phyloP scores from a whole-genome alignment of 64 coral and sea anemone species.

The Dendronephthya gigantea region DNA sequence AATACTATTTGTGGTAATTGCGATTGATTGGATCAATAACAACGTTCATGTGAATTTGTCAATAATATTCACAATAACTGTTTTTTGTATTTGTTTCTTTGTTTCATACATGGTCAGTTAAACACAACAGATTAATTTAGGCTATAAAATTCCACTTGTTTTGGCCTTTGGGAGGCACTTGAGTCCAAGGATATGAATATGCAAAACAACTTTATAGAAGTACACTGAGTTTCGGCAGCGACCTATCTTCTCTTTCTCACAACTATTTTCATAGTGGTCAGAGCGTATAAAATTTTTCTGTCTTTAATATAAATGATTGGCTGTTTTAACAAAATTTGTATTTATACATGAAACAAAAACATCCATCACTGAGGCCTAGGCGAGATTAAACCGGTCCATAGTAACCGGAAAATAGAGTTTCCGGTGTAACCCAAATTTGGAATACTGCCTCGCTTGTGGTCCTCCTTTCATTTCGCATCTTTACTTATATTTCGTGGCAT shows the following conservation, averaged over 20 bases:
- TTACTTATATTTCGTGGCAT: no score
- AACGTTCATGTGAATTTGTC: no score
- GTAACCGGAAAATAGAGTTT: background rate
- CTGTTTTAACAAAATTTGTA: background rate
- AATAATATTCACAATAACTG: no score
- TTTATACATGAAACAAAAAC: background rate
- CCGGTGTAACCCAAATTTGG: conserved; percentile 14
- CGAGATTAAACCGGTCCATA: background rate
- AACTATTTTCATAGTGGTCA: background rate
- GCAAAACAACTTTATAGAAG: background rate
- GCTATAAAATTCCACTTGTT: conserved; percentile 1
- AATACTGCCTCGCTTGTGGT: background rate
- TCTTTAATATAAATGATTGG: background rate
- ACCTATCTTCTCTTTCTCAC: no score
- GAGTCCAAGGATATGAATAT: no score
- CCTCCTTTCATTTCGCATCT: background rate
- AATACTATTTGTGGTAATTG: no score
- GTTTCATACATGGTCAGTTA: background rate
- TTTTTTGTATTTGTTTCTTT: background rate
- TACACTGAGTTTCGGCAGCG: background rate
- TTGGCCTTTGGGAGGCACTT: background rate
- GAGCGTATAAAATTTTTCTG: background rate
- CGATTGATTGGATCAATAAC: no score
- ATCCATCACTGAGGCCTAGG: background rate
- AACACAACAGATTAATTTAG: background rate